Evolutionary conservation across 2,888 invertebrate genomes (phyloP).

Genomic region (Dysmachus trigonus): DNA sequence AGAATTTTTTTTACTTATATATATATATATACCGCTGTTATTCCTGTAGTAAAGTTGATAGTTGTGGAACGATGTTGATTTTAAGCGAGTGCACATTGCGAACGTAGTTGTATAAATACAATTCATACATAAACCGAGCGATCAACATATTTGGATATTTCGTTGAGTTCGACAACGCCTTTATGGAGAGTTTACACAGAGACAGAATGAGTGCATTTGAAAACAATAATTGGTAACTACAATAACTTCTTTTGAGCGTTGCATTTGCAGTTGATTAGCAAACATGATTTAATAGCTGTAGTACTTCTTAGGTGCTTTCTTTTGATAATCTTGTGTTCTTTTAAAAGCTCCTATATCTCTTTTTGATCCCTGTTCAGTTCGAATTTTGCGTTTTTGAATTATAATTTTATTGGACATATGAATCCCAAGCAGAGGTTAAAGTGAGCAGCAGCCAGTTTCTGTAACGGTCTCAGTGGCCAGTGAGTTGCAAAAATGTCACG

Average conservation of each 20-base stretch:
- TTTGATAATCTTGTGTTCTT: background rate
- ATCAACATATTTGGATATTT: background rate
- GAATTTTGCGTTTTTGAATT: background rate
- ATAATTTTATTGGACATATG: background rate
- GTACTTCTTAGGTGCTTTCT: background rate
- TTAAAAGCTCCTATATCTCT: background rate
- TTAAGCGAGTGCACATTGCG: conserved; percentile 11
- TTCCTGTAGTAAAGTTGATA: conserved; percentile 29
- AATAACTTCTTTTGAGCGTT: background rate
- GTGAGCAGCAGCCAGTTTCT: too few relatives aligned
- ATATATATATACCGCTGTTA: conserved; percentile 11
- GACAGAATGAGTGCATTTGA: background rate
- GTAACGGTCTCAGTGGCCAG: too few relatives aligned
- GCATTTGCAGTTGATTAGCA: background rate
- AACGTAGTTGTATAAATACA: background rate
- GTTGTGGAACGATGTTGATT: conserved; percentile 21
- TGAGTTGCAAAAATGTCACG: too few relatives aligned
- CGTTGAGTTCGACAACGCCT: background rate
- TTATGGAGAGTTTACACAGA: conserved; percentile 3
- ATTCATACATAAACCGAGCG: background rate
- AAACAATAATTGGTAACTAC: conserved; percentile 12
- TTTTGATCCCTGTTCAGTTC: background rate
- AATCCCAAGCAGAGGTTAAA: background rate
- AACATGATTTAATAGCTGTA: background rate
- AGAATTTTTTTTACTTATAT: conserved; percentile 6